Percentiles rank a stretch among this genome's conserved stretches.
Conservation (phyloP, 2,888 invertebrate species). For the Adela reaumurella region DNA sequence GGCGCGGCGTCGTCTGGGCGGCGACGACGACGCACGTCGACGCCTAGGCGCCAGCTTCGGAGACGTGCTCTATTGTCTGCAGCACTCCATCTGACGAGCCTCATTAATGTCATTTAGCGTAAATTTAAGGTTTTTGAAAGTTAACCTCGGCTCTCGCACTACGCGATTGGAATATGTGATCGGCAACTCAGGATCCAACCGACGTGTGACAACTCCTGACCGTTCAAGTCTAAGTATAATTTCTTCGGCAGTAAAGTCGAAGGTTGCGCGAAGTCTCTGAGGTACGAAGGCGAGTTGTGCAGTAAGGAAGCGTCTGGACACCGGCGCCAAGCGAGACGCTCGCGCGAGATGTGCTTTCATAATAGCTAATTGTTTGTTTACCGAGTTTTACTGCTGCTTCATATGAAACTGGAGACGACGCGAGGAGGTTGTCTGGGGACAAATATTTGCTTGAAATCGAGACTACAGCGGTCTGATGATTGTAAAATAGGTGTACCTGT, state of each 20-base stretch:
- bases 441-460: too few species aligned
- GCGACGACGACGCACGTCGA: slow-evolving; percentile 20
- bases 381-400: too few species aligned
- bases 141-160: slow-evolving; percentile 21
- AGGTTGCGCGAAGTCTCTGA: too few species aligned
- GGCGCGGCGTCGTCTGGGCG: slow-evolving; percentile 13
- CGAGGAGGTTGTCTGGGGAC: slow-evolving; percentile 9
- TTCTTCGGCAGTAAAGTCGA: too few species aligned
- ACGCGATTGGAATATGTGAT: slow-evolving; percentile 32
- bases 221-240: too few species aligned
- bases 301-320: too few species aligned
- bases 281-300: too few species aligned
- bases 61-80: slow-evolving; percentile 10
- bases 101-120: slow-evolving; percentile 42
- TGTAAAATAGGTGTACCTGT: too few species aligned
- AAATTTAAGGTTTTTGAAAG: slow-evolving; percentile 43
- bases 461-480: too few species aligned
- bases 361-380: too few species aligned
- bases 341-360: too few species aligned
- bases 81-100: slow-evolving; percentile 6
- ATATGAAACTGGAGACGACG: slow-evolving; percentile 14
- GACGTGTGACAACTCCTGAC: neutral
- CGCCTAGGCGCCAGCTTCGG: slow-evolving; percentile 18
- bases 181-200: neutral
- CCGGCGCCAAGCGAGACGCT: too few species aligned